A percentile compares a stretch with the other conserved stretches of the same genome.
phyloP scores from a whole-genome alignment of 2,888 invertebrate genomes.

The Altica lythri region DNA sequence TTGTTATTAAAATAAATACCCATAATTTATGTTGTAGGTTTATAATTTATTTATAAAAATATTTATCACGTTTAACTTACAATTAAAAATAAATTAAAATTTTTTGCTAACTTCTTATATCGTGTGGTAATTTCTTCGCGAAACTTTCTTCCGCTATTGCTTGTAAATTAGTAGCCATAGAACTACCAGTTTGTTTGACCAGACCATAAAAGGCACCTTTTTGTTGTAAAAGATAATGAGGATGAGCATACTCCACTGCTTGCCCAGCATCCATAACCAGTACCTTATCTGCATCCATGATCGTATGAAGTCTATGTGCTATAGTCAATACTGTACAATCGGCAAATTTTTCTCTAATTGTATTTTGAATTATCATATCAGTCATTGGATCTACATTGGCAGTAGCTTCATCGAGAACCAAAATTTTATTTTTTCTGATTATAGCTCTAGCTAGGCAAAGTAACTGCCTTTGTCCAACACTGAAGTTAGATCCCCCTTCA shows the following conservation, averaged over 20 bases:
- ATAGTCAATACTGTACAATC: conserved; percentile 82
- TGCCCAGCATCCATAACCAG: conserved; percentile 79
- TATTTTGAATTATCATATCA: conserved; percentile 75
- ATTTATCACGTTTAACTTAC: conserved; percentile 1
- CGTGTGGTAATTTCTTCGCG: neutral
- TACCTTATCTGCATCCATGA: conserved; percentile 84
- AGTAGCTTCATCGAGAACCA: conserved; percentile 71
- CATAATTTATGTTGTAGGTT: too few species aligned
- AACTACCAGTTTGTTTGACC: conserved; percentile 69
- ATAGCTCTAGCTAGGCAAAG: conserved; percentile 70
- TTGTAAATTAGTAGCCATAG: conserved; percentile 43
- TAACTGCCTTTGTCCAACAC: conserved; percentile 66
- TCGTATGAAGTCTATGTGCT: conserved; percentile 81
- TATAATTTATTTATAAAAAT: neutral
- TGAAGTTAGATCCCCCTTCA: conserved; percentile 65
- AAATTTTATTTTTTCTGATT: conserved; percentile 54
- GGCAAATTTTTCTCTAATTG: conserved; percentile 74
- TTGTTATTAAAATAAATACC: too few species aligned
- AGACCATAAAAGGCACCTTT: conserved; percentile 53
- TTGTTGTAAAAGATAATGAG: conserved; percentile 65
- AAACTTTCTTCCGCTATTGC: conserved; percentile 40
- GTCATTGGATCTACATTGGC: conserved; percentile 82
- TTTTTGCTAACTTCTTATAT: neutral
- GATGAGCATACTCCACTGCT: conserved; percentile 77
- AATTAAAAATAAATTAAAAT: neutral